These are phyloP conservation scores for Pelobates fuscus DNA, from an alignment of 2,113 vertebrate species.

Conservation along the genomic window DNA sequence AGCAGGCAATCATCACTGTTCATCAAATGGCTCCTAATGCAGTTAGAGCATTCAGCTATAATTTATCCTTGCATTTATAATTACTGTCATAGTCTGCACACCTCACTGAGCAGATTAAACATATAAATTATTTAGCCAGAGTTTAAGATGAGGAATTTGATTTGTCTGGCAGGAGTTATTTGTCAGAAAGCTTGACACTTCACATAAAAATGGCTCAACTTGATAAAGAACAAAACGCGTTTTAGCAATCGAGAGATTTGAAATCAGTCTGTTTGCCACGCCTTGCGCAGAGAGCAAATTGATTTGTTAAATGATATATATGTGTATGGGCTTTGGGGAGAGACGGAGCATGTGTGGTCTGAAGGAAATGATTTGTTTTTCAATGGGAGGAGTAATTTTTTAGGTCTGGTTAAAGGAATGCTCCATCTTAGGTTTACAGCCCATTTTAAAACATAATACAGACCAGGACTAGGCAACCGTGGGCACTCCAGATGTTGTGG, in stretches of 20 bases:
- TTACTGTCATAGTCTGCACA: slow-evolving; percentile 99
- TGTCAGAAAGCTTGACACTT: slow-evolving; percentile 90
- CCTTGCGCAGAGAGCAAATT: slow-evolving; percentile 70
- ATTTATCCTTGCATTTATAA: slow-evolving; percentile 99
- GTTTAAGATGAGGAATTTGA: slow-evolving; percentile 91
- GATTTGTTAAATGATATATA: slow-evolving; percentile 73
- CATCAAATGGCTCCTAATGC: slow-evolving; percentile 99
- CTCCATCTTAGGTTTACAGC: too few species aligned
- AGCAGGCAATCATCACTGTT: slow-evolving; percentile 95
- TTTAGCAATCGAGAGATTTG: slow-evolving; percentile 79
- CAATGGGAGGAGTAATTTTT: too few species aligned
- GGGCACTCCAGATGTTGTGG: too few species aligned
- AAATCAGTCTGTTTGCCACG: slow-evolving; percentile 77
- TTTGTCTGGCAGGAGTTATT: slow-evolving; percentile 94
- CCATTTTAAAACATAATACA: too few species aligned
- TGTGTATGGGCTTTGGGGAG: slow-evolving; percentile 22
- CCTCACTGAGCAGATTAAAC: slow-evolving; percentile 99
- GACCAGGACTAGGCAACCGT: too few species aligned
- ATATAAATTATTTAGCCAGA: slow-evolving; percentile 99
- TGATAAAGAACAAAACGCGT: slow-evolving; percentile 80
- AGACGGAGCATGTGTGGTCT: not conserved
- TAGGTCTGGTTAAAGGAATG: too few species aligned
- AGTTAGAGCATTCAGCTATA: slow-evolving; percentile 99
- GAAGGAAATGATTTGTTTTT: too few species aligned
- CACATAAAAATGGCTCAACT: slow-evolving; percentile 85